Conservation (phyloP, 2,113 vertebrate species). For the Bujurquina vittata region DNA sequence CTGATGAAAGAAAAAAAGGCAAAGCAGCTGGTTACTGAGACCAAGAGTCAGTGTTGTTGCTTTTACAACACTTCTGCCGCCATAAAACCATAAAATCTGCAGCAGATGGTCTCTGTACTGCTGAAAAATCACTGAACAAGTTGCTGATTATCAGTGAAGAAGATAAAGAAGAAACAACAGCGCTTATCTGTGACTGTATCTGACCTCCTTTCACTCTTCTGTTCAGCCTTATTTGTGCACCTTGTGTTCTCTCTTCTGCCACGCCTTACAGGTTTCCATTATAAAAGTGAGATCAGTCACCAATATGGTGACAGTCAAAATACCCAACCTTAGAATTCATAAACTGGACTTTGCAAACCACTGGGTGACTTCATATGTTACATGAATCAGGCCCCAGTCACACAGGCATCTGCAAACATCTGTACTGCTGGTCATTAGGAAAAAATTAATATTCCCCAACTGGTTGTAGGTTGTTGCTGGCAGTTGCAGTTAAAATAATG, state of each 20-base stretch:
- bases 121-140: constrained; percentile 2
- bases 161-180: background rate
- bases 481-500: too few species aligned
- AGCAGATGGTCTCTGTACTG: constrained; percentile 10
- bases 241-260: background rate
- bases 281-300: background rate
- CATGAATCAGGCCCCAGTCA: too few species aligned
- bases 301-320: too few species aligned
- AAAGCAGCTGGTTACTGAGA: constrained; percentile 86
- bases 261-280: background rate
- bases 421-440: too few species aligned
- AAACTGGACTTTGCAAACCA: too few species aligned
- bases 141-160: background rate
- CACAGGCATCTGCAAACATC: too few species aligned
- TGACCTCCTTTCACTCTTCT: background rate
- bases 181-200: background rate
- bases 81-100: background rate
- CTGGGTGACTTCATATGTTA: too few species aligned
- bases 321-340: too few species aligned
- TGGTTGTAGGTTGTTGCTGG: too few species aligned
- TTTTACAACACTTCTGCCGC: background rate
- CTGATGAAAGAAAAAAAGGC: constrained; percentile 85
- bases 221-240: too few species aligned
- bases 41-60: background rate
- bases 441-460: too few species aligned